Percentiles rank a stretch among this genome's conserved stretches.
Conservation (phyloP, 2,888 invertebrate genomes). For the Drosophila pseudotakahashii region DNA sequence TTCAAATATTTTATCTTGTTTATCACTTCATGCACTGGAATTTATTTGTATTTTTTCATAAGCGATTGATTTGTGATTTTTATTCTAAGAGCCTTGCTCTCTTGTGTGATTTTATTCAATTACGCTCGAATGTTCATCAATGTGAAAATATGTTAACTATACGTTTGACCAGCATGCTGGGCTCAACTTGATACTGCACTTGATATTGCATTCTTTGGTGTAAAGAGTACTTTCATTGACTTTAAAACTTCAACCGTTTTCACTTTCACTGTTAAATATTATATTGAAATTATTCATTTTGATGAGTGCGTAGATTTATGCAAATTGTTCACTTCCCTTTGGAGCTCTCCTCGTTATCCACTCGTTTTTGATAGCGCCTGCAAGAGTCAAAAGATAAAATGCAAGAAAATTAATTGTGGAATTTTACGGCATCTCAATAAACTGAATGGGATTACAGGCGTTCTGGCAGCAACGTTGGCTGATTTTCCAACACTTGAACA, state of each 20-base stretch:
- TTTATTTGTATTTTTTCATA: background rate
- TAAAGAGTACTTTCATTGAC: background rate
- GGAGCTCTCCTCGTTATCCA: background rate
- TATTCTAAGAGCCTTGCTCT: background rate
- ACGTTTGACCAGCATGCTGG: background rate
- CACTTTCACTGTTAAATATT: slow-evolving; percentile 34
- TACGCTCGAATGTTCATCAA: background rate
- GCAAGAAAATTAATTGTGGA: slow-evolving; percentile 49
- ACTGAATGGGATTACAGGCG: background rate
- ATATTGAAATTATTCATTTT: slow-evolving; percentile 28
- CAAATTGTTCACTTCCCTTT: no score
- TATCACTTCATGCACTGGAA: slow-evolving; percentile 5
- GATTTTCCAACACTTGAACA: slow-evolving; percentile 56
- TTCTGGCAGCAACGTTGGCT: slow-evolving; percentile 10
- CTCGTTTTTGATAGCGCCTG: slow-evolving; percentile 27
- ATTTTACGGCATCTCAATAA: slow-evolving; percentile 42
- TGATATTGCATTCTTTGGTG: background rate
- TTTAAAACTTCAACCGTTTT: slow-evolving; percentile 18
- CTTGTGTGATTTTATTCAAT: background rate
- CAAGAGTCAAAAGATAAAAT: slow-evolving; percentile 27
- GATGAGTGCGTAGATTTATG: background rate
- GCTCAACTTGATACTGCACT: background rate
- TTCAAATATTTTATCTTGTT: slow-evolving; percentile 1
- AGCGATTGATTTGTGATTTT: background rate
- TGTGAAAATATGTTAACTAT: slow-evolving; percentile 2